These are phyloP conservation scores for Semaprochilodus insignis DNA, from an alignment of 2,797 vertebrate genomes.

Conservation along the genomic window DNA sequence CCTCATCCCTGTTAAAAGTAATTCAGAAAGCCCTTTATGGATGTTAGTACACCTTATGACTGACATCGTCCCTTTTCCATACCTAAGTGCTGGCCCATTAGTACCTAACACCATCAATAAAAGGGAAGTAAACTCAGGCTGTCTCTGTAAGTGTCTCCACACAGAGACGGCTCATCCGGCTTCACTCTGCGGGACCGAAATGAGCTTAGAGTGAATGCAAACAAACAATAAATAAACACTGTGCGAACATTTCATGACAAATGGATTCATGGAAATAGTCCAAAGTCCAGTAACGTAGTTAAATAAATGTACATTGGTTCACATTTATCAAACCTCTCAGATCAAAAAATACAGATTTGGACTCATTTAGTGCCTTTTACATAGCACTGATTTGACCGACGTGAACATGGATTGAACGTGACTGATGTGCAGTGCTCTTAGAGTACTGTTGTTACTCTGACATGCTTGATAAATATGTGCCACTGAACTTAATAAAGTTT, in stretches of 20 bases:
- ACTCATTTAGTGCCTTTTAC: too few relatives aligned
- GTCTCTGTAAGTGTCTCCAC: conserved; percentile 43
- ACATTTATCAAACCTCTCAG: too few relatives aligned
- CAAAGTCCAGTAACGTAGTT: neutral
- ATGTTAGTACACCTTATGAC: conserved; percentile 84
- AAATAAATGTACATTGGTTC: neutral
- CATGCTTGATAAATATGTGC: too few relatives aligned
- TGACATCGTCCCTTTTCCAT: conserved; percentile 80
- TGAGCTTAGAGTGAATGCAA: conserved; percentile 15
- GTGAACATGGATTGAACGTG: too few relatives aligned
- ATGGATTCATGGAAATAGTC: neutral
- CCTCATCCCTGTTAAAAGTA: conserved; percentile 84
- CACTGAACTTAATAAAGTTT: too few relatives aligned
- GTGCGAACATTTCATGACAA: neutral
- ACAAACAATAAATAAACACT: conserved; percentile 12
- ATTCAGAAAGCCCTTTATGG: conserved; percentile 84
- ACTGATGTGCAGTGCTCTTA: too few relatives aligned
- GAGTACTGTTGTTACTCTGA: too few relatives aligned
- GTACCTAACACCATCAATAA: conserved; percentile 78
- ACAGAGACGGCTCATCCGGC: conserved; percentile 42
- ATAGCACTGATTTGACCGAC: too few relatives aligned
- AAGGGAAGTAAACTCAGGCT: conserved; percentile 73
- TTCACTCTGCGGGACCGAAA: conserved; percentile 28
- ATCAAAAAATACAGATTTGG: too few relatives aligned
- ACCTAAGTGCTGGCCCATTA: conserved; percentile 83